Conservation (phyloP, 1,140 invertebrate genomes). For the Aricia agestis region DNA sequence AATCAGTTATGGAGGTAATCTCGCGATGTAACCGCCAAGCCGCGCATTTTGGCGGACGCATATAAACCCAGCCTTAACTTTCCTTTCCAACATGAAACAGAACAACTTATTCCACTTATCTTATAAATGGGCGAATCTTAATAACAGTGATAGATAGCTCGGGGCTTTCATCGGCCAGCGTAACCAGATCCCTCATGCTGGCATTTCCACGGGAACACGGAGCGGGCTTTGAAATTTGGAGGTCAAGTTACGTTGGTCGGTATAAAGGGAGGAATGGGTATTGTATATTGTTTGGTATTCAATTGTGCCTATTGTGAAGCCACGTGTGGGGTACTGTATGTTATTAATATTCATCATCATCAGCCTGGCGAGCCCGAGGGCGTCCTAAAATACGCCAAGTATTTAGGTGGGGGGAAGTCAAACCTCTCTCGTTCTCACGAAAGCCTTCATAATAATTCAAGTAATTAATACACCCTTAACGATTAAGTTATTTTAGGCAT, state of each 20-base stretch:
- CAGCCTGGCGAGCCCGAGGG: not conserved
- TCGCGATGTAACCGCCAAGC: too few relatives aligned
- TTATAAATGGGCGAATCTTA: not conserved
- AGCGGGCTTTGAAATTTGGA: not conserved
- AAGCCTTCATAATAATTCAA: too few relatives aligned
- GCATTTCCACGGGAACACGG: not conserved
- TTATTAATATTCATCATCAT: not conserved
- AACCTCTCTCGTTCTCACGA: too few relatives aligned
- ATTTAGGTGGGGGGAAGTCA: too few relatives aligned
- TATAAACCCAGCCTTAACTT: not conserved
- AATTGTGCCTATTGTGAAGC: not conserved
- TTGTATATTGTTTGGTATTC: not conserved
- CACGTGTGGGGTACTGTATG: not conserved
- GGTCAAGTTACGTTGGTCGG: not conserved
- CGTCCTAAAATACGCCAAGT: too few relatives aligned
- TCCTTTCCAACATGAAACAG: not conserved
- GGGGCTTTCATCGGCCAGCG: not conserved
- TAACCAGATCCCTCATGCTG: not conserved
- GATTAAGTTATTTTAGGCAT: too few relatives aligned
- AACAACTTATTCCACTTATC: slow-evolving; percentile 1
- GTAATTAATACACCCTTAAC: too few relatives aligned
- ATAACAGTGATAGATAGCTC: not conserved
- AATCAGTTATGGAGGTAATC: too few relatives aligned
- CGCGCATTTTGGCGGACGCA: too few relatives aligned
- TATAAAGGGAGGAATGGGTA: not conserved